Percentiles rank a stretch among this genome's conserved stretches.
Evolutionary conservation across 2,113 vertebrate species (phyloP).

Genomic region (Amphiprion percula): DNA sequence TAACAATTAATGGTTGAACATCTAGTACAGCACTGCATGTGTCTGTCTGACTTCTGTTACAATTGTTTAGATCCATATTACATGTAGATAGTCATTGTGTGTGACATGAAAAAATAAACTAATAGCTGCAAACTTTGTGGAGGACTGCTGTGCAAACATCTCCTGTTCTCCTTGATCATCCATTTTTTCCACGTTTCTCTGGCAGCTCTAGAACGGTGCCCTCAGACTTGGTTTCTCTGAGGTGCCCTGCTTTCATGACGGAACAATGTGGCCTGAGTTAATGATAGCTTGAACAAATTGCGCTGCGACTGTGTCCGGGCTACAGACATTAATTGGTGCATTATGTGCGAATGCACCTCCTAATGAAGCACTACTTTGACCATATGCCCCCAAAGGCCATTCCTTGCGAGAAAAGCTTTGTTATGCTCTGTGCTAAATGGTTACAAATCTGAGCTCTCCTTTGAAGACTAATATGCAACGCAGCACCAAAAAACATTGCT

Average conservation of each 20-base stretch:
- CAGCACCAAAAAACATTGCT: conserved; percentile 43
- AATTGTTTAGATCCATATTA: neutral
- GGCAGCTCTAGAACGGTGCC: neutral
- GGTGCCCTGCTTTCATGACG: conserved; percentile 17
- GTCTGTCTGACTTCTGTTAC: neutral
- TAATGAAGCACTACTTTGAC: conserved; percentile 69
- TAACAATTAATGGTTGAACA: too few species aligned
- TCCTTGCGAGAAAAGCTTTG: conserved; percentile 58
- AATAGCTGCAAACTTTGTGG: neutral
- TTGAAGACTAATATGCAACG: conserved; percentile 51
- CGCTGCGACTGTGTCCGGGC: conserved; percentile 37
- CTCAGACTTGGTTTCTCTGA: neutral
- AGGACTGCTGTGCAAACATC: neutral
- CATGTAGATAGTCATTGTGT: neutral
- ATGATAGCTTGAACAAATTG: conserved; percentile 43
- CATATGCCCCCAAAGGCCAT: conserved; percentile 29
- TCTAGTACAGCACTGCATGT: too few species aligned
- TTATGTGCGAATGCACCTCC: conserved; percentile 60
- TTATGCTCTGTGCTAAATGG: conserved; percentile 58
- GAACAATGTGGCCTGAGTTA: conserved; percentile 46
- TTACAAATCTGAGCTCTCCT: conserved; percentile 50
- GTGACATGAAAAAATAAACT: neutral
- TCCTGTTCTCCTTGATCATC: neutral
- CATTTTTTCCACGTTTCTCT: neutral
- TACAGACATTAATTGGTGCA: conserved; percentile 63